A percentile compares a stretch with the other conserved stretches of the same genome.
Evolutionary conservation across 2,113 vertebrate genomes (phyloP).

Genomic region (human (Homo sapiens)): GRCh38 chr20:29559001-29559500

Average conservation of each 20-base stretch:
- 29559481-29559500: not conserved
- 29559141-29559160: not conserved
- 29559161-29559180: not conserved
- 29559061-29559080: not conserved
- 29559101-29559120: not conserved
- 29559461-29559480: not conserved
- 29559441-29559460: not conserved
- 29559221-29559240: not conserved
- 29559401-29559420: not conserved
- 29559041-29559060: not conserved
- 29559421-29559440: not conserved
- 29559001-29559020: not conserved
- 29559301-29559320: no score
- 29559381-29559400: not conserved
- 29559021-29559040: not conserved
- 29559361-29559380: not conserved
- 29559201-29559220: not conserved
- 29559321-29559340: not conserved
- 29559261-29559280: no score
- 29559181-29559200: not conserved
- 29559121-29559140: rapidly evolving
- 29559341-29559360: not conserved
- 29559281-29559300: no score
- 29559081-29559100: no score
- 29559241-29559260: no score